Percentiles rank a stretch among this genome's conserved stretches.
Conservation (phyloP, 2,888 invertebrate species). For the Drosophila testacea region DNA sequence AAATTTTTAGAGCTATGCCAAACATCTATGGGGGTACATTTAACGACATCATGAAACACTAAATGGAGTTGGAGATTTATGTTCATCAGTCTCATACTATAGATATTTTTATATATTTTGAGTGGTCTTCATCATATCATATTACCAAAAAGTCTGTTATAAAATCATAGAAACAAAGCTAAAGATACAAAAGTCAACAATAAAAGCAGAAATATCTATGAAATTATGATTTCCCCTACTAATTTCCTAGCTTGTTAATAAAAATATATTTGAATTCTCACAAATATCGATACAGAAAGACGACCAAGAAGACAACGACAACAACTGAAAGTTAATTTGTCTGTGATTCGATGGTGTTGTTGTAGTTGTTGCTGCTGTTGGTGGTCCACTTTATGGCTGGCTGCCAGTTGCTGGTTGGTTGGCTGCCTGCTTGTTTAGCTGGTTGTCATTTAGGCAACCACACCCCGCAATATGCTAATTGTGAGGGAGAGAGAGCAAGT, state of each 20-base stretch:
- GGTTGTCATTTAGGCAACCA: slow-evolving; percentile 71
- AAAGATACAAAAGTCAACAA: slow-evolving; percentile 45
- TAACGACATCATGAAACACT: slow-evolving; percentile 61
- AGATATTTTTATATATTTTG: slow-evolving; percentile 33
- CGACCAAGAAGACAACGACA: slow-evolving; percentile 26
- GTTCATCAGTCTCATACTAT: slow-evolving; percentile 45
- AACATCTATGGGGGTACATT: slow-evolving; percentile 70
- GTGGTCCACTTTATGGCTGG: slow-evolving; percentile 78
- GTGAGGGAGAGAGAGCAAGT: slow-evolving; percentile 65
- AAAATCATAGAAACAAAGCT: slow-evolving; percentile 49
- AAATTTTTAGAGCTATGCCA: slow-evolving; percentile 49
- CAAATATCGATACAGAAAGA: slow-evolving; percentile 58
- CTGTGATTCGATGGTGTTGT: slow-evolving; percentile 31
- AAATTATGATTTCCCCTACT: slow-evolving; percentile 79
- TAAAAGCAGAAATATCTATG: slow-evolving; percentile 63
- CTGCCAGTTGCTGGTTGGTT: slow-evolving; percentile 75
- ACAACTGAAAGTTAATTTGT: slow-evolving; percentile 68
- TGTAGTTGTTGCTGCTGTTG: slow-evolving; percentile 65
- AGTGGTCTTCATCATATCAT: slow-evolving; percentile 56
- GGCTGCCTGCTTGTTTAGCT: slow-evolving; percentile 55
- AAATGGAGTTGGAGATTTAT: slow-evolving; percentile 60
- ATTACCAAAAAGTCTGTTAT: slow-evolving; percentile 44
- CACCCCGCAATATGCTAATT: slow-evolving; percentile 78
- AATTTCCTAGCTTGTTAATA: slow-evolving; percentile 79
- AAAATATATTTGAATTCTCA: slow-evolving; percentile 64